Percentiles rank a stretch among this genome's conserved stretches.
phyloP scores from a whole-genome alignment of 2,888 invertebrate species.

The Adela reaumurella region DNA sequence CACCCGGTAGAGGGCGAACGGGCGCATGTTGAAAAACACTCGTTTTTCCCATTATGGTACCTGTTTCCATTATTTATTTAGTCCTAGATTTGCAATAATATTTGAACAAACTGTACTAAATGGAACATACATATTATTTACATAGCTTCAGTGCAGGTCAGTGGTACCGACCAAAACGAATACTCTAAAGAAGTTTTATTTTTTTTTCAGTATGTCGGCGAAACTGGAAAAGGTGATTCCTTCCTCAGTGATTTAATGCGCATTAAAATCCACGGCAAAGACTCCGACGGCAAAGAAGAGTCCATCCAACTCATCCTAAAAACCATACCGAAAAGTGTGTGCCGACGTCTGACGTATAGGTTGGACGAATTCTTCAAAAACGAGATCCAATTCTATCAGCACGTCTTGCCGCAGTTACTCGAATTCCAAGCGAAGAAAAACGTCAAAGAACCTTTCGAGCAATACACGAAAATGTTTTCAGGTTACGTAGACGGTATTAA shows the following conservation, averaged over 20 bases:
- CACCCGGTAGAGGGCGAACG: too few relatives aligned
- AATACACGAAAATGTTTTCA: conserved; percentile 45
- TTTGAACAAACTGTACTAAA: neutral
- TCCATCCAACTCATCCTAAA: conserved; percentile 60
- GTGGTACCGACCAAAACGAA: conserved; percentile 2
- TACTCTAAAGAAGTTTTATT: too few relatives aligned
- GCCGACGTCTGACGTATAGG: conserved; percentile 60
- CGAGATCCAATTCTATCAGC: conserved; percentile 64
- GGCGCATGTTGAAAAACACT: too few relatives aligned
- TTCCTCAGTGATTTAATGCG: conserved; percentile 64
- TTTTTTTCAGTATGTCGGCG: conserved; percentile 34
- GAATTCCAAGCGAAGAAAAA: conserved; percentile 35
- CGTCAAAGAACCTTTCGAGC: conserved; percentile 44
- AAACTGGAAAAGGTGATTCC: conserved; percentile 63
- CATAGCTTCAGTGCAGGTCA: neutral
- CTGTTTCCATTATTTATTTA: conserved; percentile 4
- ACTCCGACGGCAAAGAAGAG: conserved; percentile 19
- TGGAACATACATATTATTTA: neutral
- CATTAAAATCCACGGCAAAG: conserved; percentile 50
- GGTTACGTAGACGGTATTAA: conserved; percentile 46
- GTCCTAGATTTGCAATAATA: neutral
- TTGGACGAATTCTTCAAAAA: conserved; percentile 67
- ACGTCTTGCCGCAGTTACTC: conserved; percentile 41
- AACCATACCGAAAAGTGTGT: conserved; percentile 61
- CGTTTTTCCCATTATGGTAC: conserved; percentile 1